These are phyloP conservation scores for Parasteatoda tepidariorum DNA, from an alignment of 1,140 invertebrate genomes.

Conservation along the genomic window DNA sequence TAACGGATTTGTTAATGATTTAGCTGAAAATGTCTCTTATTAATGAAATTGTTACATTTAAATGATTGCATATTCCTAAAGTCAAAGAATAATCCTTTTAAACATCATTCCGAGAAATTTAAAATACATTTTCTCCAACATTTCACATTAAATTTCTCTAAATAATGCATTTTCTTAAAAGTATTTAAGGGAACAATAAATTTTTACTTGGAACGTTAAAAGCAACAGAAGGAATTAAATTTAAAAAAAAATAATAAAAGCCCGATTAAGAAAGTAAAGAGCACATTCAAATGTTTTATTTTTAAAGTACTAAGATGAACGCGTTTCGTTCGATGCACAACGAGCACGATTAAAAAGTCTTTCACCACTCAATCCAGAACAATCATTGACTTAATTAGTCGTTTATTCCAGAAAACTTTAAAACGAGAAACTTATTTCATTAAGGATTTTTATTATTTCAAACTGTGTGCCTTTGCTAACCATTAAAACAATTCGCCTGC, in stretches of 20 bases:
- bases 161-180: conserved; percentile 6
- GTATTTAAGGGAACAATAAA: conserved; percentile 38
- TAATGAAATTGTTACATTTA: no score
- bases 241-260: conserved; percentile 29
- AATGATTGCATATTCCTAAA: no score
- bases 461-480: conserved; percentile 28
- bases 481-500: conserved; percentile 52
- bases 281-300: conserved; percentile 32
- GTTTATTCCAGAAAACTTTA: conserved; percentile 32
- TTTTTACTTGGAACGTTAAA: conserved; percentile 16
- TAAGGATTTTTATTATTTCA: conserved; percentile 31
- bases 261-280: conserved; percentile 40
- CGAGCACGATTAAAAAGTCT: conserved; percentile 34
- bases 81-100: no score
- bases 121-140: conserved; percentile 16
- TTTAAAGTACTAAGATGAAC: conserved; percentile 33
- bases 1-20: no score
- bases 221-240: conserved; percentile 39
- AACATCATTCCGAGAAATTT: no score
- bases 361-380: conserved; percentile 51
- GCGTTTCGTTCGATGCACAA: background rate
- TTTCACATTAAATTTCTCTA: conserved; percentile 3
- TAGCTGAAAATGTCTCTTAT: no score
- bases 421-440: conserved; percentile 43
- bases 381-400: conserved; percentile 59